Evolutionary conservation across 2,113 vertebrate species (phyloP), one percentile per base, ranked within the genome.

Genomic region (Galeopterus variegatus): DNA sequence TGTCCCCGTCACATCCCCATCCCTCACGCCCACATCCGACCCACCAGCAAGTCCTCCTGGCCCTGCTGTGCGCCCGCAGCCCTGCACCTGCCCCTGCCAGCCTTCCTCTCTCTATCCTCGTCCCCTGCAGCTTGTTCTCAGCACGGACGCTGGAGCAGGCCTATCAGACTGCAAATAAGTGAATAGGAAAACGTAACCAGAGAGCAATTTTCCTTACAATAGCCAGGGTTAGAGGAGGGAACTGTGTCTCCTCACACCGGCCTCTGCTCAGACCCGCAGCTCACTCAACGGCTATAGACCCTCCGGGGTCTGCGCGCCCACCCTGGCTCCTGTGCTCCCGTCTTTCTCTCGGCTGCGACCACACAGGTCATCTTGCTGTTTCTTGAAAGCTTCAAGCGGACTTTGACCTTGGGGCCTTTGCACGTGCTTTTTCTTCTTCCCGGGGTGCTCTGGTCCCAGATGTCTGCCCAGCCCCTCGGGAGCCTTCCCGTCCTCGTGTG

Each of bases 11-110:
- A 41, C 4, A 5, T 13, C 8, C 4, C 50, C 33, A n/a, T 21
- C n/a, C 2, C 21, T 41, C 0, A 11, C 1, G 2, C 26, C 41
- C 21, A 23, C 2, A 0, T 62, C 0, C 33, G 54, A 28, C 5
- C 12, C 14, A 28, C 19, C 64, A 21, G 41, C 36, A 33, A 77
- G 60, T 24, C 54, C 28, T 23, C 70, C 9, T 58, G 28, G 28
- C 64, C 69, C 17, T 56, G 17, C 9, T 56, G 54, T 56, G 41
- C 4, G 41, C 41, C 41, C 41, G 41, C 41, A 41, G 41, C 41
- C 41, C 41, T 41, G 41, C 41, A 41, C 41, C 41, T 41, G 41
- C 41, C 41, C 41, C 41, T 41, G 41, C 41, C 41, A 41, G 33
- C 24, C 75, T 75, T 45, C 69, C 48, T 56, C 28, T 36, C 8